Evolutionary conservation across 2,888 invertebrate species (phyloP).

Genomic region (Ennomos quercinarius): DNA sequence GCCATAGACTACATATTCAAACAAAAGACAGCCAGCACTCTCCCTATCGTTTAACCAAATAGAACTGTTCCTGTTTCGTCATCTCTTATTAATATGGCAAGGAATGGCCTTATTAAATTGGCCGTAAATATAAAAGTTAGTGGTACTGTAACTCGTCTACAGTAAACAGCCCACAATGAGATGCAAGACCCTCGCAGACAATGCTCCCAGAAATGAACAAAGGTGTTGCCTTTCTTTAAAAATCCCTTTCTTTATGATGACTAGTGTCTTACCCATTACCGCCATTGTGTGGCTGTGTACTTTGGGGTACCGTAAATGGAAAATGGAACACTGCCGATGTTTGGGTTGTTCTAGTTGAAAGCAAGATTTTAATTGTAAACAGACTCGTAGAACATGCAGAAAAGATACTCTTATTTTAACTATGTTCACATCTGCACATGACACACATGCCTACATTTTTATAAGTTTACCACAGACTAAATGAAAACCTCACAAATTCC

Average conservation of each 20-base stretch:
- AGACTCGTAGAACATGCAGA: too few species aligned
- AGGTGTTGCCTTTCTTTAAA: slow-evolving; percentile 36
- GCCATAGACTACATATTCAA: too few species aligned
- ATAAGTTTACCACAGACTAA: too few species aligned
- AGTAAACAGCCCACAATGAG: slow-evolving; percentile 16
- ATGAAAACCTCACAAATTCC: too few species aligned
- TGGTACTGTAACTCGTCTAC: slow-evolving; percentile 1
- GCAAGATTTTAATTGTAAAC: background rate
- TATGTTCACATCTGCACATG: too few species aligned
- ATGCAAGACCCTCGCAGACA: slow-evolving; percentile 27
- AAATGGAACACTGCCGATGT: slow-evolving; percentile 9
- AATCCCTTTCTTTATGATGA: slow-evolving; percentile 38
- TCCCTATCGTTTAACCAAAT: too few species aligned
- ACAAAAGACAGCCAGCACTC: too few species aligned
- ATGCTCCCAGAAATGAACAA: slow-evolving; percentile 32
- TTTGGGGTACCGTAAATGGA: slow-evolving; percentile 13
- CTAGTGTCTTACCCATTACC: slow-evolving; percentile 26
- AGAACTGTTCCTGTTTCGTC: too few species aligned
- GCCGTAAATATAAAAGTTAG: background rate
- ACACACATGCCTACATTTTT: too few species aligned
- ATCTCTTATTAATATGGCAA: too few species aligned
- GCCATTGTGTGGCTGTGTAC: slow-evolving; percentile 19
- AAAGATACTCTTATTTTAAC: too few species aligned
- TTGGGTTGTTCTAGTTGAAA: background rate
- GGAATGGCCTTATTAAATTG: too few species aligned